Percentiles rank a stretch among this genome's conserved stretches.
Evolutionary conservation across 2,113 vertebrate genomes (phyloP).

Genomic region (Colinus virginianus): DNA sequence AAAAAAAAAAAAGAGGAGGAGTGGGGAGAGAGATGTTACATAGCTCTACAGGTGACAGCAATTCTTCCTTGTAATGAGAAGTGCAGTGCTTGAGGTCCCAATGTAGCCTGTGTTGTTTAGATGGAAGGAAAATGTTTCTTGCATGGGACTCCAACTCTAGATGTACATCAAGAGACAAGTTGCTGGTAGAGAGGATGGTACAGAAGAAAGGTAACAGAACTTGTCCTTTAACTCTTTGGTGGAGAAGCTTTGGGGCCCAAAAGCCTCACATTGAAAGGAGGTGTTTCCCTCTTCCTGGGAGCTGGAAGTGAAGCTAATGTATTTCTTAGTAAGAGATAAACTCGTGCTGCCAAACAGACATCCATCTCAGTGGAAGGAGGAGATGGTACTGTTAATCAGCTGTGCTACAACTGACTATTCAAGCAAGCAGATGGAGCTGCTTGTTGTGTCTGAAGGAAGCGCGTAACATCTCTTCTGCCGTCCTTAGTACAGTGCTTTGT

Average conservation of each 20-base stretch:
- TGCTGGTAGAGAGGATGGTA: neutral
- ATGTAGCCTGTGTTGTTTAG: neutral
- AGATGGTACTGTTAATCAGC: too few relatives aligned
- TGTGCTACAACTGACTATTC: neutral
- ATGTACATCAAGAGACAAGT: neutral
- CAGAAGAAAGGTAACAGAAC: rapidly evolving
- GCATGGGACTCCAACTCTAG: neutral
- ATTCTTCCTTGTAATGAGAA: neutral
- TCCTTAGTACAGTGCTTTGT: neutral
- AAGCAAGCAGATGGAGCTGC: neutral
- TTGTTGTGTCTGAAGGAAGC: neutral
- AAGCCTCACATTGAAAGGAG: neutral
- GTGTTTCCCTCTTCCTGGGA: neutral
- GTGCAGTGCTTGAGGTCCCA: neutral
- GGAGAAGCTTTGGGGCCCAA: neutral
- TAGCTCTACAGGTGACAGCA: neutral
- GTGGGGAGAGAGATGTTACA: neutral
- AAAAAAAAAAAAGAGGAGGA: neutral
- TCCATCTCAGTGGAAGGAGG: neutral
- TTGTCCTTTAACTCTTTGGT: neutral
- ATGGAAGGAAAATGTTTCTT: neutral
- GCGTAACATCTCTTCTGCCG: neutral
- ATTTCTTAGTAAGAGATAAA: neutral
- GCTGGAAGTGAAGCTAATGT: neutral
- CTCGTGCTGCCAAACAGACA: neutral